Percentiles rank a stretch among this genome's conserved stretches.
Evolutionary conservation across 2,888 invertebrate species (phyloP).

Genomic region (Epistrophe grossulariae): DNA sequence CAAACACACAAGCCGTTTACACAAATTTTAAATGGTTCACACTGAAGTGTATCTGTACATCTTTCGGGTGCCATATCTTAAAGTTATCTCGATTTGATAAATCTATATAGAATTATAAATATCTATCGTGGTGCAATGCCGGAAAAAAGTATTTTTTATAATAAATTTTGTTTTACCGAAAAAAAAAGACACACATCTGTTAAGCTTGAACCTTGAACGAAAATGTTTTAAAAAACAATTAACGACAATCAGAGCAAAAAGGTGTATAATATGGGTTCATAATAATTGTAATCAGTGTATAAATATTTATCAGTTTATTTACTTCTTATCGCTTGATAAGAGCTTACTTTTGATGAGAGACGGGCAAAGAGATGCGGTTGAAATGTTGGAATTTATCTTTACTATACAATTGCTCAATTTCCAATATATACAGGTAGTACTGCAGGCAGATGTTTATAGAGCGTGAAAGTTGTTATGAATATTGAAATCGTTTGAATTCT

Average conservation of each 20-base stretch:
- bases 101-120: neutral
- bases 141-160: no score
- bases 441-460: no score
- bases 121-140: neutral
- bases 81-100: neutral
- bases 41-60: neutral
- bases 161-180: no score
- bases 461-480: no score
- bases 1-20: neutral
- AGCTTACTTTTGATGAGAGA: constrained; percentile 23
- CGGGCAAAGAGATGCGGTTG: constrained; percentile 6
- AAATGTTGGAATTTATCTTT: constrained; percentile 38
- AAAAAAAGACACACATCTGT: constrained; percentile 10
- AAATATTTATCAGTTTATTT: constrained; percentile 56
- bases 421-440: neutral
- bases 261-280: constrained; percentile 13
- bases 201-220: constrained; percentile 14
- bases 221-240: constrained; percentile 51
- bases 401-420: constrained; percentile 5
- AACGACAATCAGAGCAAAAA: constrained; percentile 15
- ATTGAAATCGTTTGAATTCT: no score
- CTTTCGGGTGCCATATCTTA: neutral
- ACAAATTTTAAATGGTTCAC: constrained; percentile 6
- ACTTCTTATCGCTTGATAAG: constrained; percentile 57
- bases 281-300: constrained; percentile 47